phyloP scores from a whole-genome alignment of 2,113 vertebrate species.

The Dipodomys stephensi region DNA sequence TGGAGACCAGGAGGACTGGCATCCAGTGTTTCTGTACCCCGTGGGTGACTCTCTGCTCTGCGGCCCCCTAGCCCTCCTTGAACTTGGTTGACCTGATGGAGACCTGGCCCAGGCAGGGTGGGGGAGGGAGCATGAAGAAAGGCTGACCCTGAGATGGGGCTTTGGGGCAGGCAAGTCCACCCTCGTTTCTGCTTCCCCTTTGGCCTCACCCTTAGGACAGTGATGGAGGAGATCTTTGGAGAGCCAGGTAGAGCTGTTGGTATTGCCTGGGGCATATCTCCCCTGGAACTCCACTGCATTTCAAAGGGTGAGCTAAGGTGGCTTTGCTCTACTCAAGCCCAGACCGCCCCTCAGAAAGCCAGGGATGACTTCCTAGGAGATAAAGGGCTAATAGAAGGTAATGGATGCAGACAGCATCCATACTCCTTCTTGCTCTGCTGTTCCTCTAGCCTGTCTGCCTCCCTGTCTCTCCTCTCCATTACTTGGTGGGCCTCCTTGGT shows the following conservation, averaged over 20 bases:
- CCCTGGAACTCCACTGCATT: fast-evolving
- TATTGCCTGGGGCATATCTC: fast-evolving
- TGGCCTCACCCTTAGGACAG: fast-evolving
- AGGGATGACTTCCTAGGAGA: no score
- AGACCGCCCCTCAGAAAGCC: not conserved
- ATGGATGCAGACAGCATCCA: not conserved
- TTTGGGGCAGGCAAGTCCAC: no score
- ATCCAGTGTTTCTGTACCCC: no score
- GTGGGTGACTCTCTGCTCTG: fast-evolving
- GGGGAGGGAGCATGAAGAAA: not conserved
- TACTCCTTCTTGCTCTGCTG: fast-evolving
- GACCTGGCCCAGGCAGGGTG: not conserved
- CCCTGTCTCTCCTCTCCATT: not conserved
- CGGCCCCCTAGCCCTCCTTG: not conserved
- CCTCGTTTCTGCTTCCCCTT: no score
- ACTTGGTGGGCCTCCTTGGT: not conserved
- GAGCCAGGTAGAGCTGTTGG: not conserved
- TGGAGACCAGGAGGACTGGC: not conserved
- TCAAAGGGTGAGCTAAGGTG: not conserved
- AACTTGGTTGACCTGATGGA: not conserved
- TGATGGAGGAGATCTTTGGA: fast-evolving
- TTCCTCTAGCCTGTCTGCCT: no score
- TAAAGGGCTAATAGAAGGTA: not conserved
- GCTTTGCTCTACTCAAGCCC: not conserved
- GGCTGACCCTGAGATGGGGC: no score